These are phyloP conservation scores for Drosophila ustulata DNA, from an alignment of 2,888 invertebrate genomes.

Conservation along the genomic window DNA sequence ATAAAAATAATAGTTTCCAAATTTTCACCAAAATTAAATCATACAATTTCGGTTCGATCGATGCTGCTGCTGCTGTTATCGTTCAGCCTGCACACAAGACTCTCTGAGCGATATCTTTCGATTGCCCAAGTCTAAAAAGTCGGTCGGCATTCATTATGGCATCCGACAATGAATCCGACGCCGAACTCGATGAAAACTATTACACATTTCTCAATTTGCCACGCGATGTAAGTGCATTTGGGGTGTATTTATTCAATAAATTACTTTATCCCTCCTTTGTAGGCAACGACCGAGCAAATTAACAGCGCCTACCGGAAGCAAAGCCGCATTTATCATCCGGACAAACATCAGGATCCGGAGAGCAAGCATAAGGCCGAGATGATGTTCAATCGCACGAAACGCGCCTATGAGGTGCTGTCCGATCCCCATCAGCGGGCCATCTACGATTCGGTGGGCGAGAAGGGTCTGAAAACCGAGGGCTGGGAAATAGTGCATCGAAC, in stretches of 20 bases:
- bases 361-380: conserved; percentile 95
- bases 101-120: conserved; percentile 37
- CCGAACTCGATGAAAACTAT: conserved; percentile 91
- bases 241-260: not conserved
- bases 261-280: conserved; percentile 24
- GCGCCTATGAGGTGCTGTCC: conserved; percentile 97
- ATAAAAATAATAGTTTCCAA: conserved; percentile 62
- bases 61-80: conserved; percentile 34
- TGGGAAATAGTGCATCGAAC: conserved; percentile 97
- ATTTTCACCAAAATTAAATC: conserved; percentile 68
- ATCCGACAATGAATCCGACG: conserved; percentile 88
- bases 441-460: conserved; percentile 95
- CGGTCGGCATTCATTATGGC: conserved; percentile 62
- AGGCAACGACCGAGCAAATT: conserved; percentile 97
- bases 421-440: conserved; percentile 98
- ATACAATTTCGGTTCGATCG: conserved; percentile 51
- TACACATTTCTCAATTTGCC: conserved; percentile 95
- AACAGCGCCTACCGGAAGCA: conserved; percentile 96
- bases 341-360: conserved; percentile 94
- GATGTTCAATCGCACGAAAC: conserved; percentile 96
- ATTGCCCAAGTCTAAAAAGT: conserved; percentile 29
- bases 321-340: conserved; percentile 97
- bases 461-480: conserved; percentile 96
- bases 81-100: conserved; percentile 30
- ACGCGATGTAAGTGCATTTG: conserved; percentile 89